Percentiles rank a stretch among this genome's conserved stretches.
Evolutionary conservation across 2,888 invertebrate species (phyloP).

Genomic region (Ornithoptera alexandrae): DNA sequence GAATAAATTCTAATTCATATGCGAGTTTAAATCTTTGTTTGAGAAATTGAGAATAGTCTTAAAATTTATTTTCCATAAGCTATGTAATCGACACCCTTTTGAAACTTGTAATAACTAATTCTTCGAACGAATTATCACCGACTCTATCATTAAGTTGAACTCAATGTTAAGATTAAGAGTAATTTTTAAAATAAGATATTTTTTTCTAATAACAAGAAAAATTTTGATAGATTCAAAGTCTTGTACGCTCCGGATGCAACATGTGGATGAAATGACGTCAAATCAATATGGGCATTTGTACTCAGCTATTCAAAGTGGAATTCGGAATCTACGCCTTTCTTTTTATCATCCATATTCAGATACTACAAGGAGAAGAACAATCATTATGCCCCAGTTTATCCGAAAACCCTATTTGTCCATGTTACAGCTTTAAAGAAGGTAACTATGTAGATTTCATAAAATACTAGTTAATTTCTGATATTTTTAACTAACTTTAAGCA

Average conservation of each 20-base stretch:
- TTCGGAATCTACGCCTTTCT: slow-evolving; percentile 79
- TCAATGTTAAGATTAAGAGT: not conserved
- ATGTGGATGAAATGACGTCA: slow-evolving; percentile 73
- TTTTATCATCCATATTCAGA: slow-evolving; percentile 70
- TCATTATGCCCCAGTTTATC: slow-evolving; percentile 86
- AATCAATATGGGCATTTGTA: slow-evolving; percentile 63
- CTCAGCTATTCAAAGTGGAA: slow-evolving; percentile 64
- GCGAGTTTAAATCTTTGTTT: no score
- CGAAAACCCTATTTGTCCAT: slow-evolving; percentile 91
- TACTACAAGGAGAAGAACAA: slow-evolving; percentile 78
- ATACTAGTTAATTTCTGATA: not conserved
- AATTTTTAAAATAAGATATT: not conserved
- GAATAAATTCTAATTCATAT: no score
- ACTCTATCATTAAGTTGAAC: not conserved
- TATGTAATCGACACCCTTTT: not conserved
- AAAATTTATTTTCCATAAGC: no score
- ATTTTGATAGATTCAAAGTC: slow-evolving; percentile 35
- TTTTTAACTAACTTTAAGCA: slow-evolving; percentile 33
- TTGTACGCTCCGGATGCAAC: slow-evolving; percentile 56
- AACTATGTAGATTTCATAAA: slow-evolving; percentile 34
- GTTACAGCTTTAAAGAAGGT: slow-evolving; percentile 95
- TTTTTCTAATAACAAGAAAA: not conserved
- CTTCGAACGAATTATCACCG: not conserved
- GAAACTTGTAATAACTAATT: not conserved
- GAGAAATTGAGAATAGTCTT: no score